Base-by-base conservation (phyloP, 2,888 invertebrate species). In the Tipula helvola region DNA sequence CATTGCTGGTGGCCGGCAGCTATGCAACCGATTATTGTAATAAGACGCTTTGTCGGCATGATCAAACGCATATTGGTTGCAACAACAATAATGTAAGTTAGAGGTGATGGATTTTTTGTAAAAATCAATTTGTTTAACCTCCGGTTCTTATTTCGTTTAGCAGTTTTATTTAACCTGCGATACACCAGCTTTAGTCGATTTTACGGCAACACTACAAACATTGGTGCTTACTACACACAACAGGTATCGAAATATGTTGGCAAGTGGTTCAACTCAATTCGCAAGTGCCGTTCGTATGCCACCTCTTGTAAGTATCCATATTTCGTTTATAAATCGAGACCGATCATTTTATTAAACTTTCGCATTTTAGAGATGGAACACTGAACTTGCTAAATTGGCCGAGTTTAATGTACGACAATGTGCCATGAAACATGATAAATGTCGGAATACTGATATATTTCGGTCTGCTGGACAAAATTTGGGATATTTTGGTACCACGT, bases 381-480 rank as follows among this genome's bases (percentile, higher is more conserved):
- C 13, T 5, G 87, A 87, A 71, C 36, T 87, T 3, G 87, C 86
- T n/a, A 36, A 13, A 16, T 44, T 87, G 7, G 86, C 86, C 5
- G 86, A 42, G 36, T 42, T 85, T 8, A 87, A 87, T 57, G 86
- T 86, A 36, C 85, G 85, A 42, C 86, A 87, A 85, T 87, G 87
- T n/a, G 86, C 28, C 1, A 85, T 87, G 86, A 39, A 85, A 83
- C 87, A 87, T 71, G 87, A 87, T 42, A 16, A 41, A n/a, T 87
- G 87, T 36, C 85, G 86, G 16, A 87, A 87, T 83, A 87, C 87
- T 8, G 86, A 85, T 36, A 13, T 28, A 5, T 86, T 87, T 83
- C 44, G 36, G 7, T 83, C 47, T 36, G 86, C 87, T 36, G 87
- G 87, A 83, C 87, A 87, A 42, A 87, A 87, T 47, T 86, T 87